Percentiles rank a stretch among this genome's conserved stretches.
These are phyloP conservation scores for Platycheirus albimanus DNA, from an alignment of 2,888 invertebrate genomes.

Conservation along the genomic window DNA sequence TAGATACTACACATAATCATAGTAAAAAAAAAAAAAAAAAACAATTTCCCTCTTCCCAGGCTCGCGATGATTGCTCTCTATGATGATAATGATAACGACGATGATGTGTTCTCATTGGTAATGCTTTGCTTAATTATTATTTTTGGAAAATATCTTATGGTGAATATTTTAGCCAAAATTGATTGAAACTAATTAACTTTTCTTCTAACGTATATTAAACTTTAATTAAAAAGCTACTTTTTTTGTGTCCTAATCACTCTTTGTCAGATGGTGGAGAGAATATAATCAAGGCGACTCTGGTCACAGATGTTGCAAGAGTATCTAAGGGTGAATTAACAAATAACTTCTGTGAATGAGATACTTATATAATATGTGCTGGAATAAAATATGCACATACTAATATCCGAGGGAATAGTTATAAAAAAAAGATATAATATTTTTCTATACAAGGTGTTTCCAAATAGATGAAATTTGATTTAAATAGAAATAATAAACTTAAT, in stretches of 20 bases:
- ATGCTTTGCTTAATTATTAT: constrained; percentile 47
- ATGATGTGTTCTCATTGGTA: constrained; percentile 39
- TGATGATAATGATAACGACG: constrained; percentile 38
- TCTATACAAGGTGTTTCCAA: too few species aligned
- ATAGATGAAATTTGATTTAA: too few species aligned
- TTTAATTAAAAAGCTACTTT: constrained; percentile 53
- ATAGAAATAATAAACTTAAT: too few species aligned
- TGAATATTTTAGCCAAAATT: constrained; percentile 24
- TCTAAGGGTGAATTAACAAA: too few species aligned
- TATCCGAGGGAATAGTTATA: too few species aligned
- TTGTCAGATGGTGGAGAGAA: background rate
- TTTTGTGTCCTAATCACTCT: constrained; percentile 26
- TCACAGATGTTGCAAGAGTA: constrained; percentile 19
- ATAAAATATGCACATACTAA: too few species aligned
- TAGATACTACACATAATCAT: constrained; percentile 3
- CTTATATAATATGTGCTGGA: too few species aligned
- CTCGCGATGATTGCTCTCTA: constrained; percentile 2
- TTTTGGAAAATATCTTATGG: constrained; percentile 44
- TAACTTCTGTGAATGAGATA: too few species aligned
- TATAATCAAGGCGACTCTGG: constrained; percentile 23
- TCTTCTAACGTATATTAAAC: constrained; percentile 44
- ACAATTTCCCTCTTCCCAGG: constrained; percentile 7
- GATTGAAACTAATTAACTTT: constrained; percentile 52
- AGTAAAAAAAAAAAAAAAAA: background rate
- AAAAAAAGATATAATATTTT: too few species aligned